A percentile compares a stretch with the other conserved stretches of the same genome.
phyloP scores from a whole-genome alignment of 2,888 invertebrate genomes.

The Drosophila aldrichi region DNA sequence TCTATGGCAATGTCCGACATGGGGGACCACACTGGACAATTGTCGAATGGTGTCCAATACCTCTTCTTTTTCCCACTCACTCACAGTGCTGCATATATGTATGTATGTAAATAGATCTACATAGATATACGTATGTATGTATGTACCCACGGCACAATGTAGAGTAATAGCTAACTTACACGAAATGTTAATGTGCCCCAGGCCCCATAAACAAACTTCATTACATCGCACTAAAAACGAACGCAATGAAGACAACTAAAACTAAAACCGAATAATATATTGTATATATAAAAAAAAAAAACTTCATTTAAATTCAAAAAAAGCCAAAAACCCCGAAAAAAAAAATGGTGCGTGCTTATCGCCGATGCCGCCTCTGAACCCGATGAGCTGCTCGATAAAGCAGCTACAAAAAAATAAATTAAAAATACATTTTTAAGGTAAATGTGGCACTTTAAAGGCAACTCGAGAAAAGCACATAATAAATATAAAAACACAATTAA shows the following conservation, averaged over 20 bases:
- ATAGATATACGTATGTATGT: neutral
- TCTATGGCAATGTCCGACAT: neutral
- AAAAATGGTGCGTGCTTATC: slow-evolving; percentile 79
- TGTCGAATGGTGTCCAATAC: neutral
- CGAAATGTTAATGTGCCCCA: slow-evolving; percentile 53
- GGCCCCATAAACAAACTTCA: slow-evolving; percentile 68
- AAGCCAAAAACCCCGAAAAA: slow-evolving; percentile 52
- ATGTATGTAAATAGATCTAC: neutral
- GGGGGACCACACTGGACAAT: neutral
- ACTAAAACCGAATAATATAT: slow-evolving; percentile 48
- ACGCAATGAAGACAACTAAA: slow-evolving; percentile 59
- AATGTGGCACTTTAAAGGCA: slow-evolving; percentile 78
- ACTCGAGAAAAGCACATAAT: slow-evolving; percentile 73
- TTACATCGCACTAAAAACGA: slow-evolving; percentile 73
- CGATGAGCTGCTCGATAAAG: slow-evolving; percentile 77
- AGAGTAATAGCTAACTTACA: slow-evolving; percentile 38
- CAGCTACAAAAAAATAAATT: slow-evolving; percentile 78
- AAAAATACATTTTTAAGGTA: slow-evolving; percentile 81
- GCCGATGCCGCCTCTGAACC: slow-evolving; percentile 46
- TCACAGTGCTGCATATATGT: neutral
- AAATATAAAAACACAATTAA: slow-evolving; percentile 80
- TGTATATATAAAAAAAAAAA: slow-evolving; percentile 36
- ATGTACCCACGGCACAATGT: slow-evolving; percentile 25
- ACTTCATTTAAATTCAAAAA: slow-evolving; percentile 76
- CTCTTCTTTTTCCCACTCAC: neutral